Percentiles rank a stretch among this genome's conserved stretches.
phyloP scores from a whole-genome alignment of 2,797 vertebrate species.

The Leptodactylus fallax region DNA sequence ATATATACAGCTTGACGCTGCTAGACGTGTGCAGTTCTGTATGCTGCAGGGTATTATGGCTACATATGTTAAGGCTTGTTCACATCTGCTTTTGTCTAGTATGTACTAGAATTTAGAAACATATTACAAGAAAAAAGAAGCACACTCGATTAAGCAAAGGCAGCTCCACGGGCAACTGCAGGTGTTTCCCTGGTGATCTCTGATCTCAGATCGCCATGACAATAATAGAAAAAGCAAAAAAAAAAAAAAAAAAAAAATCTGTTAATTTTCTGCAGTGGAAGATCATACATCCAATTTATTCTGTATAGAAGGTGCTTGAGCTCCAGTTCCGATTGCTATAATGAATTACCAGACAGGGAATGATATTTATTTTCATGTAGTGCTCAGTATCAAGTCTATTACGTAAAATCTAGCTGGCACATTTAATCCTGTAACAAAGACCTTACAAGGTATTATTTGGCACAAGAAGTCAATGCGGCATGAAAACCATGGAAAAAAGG shows the following conservation, averaged over 20 bases:
- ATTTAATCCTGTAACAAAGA: conserved; percentile 55
- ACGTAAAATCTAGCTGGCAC: conserved; percentile 41
- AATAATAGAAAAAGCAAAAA: conserved; percentile 10
- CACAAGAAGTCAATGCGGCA: conserved; percentile 37
- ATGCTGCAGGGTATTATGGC: conserved; percentile 14
- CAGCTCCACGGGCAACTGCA: conserved; percentile 28
- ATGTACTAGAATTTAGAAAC: conserved; percentile 6
- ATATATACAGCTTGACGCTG: not conserved
- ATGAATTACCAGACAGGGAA: conserved; percentile 26
- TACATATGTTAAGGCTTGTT: conserved; percentile 11
- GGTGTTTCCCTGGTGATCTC: conserved; percentile 59
- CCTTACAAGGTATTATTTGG: conserved; percentile 57
- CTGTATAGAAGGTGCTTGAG: not conserved
- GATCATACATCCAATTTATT: conserved; percentile 10
- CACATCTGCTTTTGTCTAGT: conserved; percentile 41
- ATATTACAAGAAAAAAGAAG: not conserved
- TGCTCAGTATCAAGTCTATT: conserved; percentile 42
- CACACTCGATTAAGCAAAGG: conserved; percentile 40
- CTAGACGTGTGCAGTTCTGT: not conserved
- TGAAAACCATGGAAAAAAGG: conserved; percentile 27
- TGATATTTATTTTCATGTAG: conserved; percentile 46
- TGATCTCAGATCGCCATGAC: conserved; percentile 35
- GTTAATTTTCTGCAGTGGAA: not conserved
- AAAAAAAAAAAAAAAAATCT: conserved; percentile 17
- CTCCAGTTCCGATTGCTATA: not conserved